Conservation (phyloP, 2,113 vertebrate genomes). For the Vanacampus margaritifer region DNA sequence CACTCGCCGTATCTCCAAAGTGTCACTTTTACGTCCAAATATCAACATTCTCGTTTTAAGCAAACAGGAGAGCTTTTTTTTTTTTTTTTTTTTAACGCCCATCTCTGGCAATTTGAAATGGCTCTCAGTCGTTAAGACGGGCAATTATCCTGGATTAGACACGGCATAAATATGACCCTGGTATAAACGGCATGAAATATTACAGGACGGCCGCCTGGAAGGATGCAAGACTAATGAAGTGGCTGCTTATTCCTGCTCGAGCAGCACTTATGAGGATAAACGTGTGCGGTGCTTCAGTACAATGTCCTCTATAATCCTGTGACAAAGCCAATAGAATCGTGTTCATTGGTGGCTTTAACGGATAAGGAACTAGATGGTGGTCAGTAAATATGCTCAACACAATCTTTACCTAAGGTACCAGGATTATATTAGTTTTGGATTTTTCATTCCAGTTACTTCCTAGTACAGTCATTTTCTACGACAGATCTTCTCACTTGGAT, state of each 20-base stretch:
- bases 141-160: conserved; percentile 75
- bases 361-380: neutral
- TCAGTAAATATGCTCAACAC: conserved; percentile 11
- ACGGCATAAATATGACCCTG: conserved; percentile 65
- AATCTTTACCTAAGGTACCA: conserved; percentile 8
- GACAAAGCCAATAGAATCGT: conserved; percentile 26
- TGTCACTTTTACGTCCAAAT: conserved; percentile 24
- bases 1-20: conserved; percentile 11
- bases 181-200: conserved; percentile 66
- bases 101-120: conserved; percentile 64
- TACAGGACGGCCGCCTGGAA: conserved; percentile 38
- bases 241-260: conserved; percentile 52
- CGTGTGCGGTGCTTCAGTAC: conserved; percentile 46
- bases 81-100: conserved; percentile 37
- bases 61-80: conserved; percentile 18
- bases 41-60: conserved; percentile 15
- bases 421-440: too few relatives aligned
- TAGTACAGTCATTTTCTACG: too few relatives aligned
- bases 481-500: too few relatives aligned
- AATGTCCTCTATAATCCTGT: conserved; percentile 33
- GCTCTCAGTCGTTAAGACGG: conserved; percentile 60
- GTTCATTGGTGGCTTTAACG: neutral
- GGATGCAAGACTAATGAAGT: conserved; percentile 54
- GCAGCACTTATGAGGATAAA: conserved; percentile 45
- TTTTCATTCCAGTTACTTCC: too few relatives aligned